Evolutionary conservation across 2,888 invertebrate species (phyloP).

Genomic region (Uropetala carovei): DNA sequence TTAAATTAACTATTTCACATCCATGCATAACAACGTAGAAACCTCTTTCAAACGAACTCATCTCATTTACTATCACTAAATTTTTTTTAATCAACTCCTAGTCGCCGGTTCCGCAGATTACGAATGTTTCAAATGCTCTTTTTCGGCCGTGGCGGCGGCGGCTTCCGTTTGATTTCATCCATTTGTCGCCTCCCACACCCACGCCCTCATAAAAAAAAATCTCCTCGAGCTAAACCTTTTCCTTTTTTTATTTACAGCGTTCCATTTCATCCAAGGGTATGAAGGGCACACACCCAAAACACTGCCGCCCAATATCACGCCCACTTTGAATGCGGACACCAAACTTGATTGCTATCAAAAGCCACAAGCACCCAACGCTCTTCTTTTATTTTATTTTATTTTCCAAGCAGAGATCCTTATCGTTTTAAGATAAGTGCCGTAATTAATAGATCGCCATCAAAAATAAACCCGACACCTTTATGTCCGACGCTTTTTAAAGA

Average conservation of each 20-base stretch:
- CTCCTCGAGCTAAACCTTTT: conserved; percentile 34
- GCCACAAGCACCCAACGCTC: conserved; percentile 30
- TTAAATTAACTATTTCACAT: neutral
- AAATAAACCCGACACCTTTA: conserved; percentile 56
- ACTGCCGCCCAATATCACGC: conserved; percentile 54
- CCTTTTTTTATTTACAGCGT: conserved; percentile 27
- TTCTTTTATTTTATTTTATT: conserved; percentile 42
- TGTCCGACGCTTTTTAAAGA: neutral
- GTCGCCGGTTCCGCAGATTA: neutral
- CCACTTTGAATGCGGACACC: conserved; percentile 24
- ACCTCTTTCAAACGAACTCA: neutral
- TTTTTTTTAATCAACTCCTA: neutral
- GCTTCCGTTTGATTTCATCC: conserved; percentile 28
- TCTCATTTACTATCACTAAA: neutral
- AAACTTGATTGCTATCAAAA: conserved; percentile 54
- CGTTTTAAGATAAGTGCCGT: conserved; percentile 57
- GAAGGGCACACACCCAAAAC: conserved; percentile 57
- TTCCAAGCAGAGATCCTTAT: conserved; percentile 55
- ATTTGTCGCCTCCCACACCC: conserved; percentile 23
- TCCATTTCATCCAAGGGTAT: conserved; percentile 56
- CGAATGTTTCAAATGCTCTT: neutral
- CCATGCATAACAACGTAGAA: neutral
- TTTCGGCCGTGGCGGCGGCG: neutral
- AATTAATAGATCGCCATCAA: conserved; percentile 63
- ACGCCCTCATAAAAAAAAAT: neutral